These are phyloP conservation scores for Ctena decussata DNA, from an alignment of 2,888 invertebrate species.

Conservation along the genomic window DNA sequence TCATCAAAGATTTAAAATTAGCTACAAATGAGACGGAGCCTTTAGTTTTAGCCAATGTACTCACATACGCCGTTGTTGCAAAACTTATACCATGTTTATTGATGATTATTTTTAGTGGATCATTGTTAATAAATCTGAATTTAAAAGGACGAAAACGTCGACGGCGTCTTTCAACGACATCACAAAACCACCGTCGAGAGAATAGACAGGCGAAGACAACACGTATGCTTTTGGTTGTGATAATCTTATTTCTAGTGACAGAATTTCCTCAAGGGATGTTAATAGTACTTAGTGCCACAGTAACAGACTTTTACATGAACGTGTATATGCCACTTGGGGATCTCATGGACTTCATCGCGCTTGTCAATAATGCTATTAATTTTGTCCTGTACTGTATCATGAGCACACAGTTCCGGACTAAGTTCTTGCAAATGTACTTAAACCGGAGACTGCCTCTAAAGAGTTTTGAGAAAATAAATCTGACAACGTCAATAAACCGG, in stretches of 20 bases:
- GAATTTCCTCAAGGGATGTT: slow-evolving; percentile 94
- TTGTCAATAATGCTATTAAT: slow-evolving; percentile 96
- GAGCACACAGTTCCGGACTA: slow-evolving; percentile 93
- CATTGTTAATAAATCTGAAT: slow-evolving; percentile 83
- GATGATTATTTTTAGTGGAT: slow-evolving; percentile 90
- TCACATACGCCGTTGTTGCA: slow-evolving; percentile 91
- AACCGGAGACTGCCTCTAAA: slow-evolving; percentile 64
- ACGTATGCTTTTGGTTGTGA: slow-evolving; percentile 94
- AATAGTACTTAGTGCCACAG: slow-evolving; percentile 92
- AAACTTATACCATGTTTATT: slow-evolving; percentile 96
- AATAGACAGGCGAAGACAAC: slow-evolving; percentile 91
- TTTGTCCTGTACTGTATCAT: slow-evolving; percentile 97
- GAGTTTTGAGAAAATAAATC: slow-evolving; percentile 60
- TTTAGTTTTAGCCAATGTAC: slow-evolving; percentile 74
- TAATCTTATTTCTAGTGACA: slow-evolving; percentile 94
- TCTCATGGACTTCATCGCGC: slow-evolving; percentile 95
- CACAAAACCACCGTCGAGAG: slow-evolving; percentile 71
- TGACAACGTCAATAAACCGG: slow-evolving; percentile 64
- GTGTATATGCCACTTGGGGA: slow-evolving; percentile 90
- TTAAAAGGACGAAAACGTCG: slow-evolving; percentile 72
- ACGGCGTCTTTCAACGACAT: slow-evolving; percentile 71
- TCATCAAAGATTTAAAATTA: slow-evolving; percentile 72
- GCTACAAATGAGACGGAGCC: slow-evolving; percentile 74
- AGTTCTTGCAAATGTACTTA: slow-evolving; percentile 79
- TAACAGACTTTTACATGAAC: slow-evolving; percentile 89